Evolutionary conservation across 2,888 invertebrate genomes (phyloP), one percentile per base, ranked within the genome.

Genomic region (Clivina fossor): DNA sequence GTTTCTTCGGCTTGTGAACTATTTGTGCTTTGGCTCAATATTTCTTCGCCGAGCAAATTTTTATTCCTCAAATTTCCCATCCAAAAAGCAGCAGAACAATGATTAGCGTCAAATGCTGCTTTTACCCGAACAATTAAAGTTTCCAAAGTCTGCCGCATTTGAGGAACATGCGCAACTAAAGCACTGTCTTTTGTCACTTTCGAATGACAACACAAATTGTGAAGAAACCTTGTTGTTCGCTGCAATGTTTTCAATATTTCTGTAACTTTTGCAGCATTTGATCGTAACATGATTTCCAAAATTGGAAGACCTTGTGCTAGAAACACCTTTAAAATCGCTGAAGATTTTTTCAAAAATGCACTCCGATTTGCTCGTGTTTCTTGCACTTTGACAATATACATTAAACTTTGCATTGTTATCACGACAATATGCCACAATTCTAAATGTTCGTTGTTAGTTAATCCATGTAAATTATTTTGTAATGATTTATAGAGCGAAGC

Each of bases 41-140:
- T 85, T 62, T 85, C 81, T 69, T 87, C 84, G 0, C 91, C 94
- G 64, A 90, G 83, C 48, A 95, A 77, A 71, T 92, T 85, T 69
- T 86, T 87, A 71, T 94, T 93, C 67, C 87, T 86, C 50, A 95
- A 80, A 74, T 88, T 90, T 0, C 93, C 94, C 81, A 94, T 84
- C 85, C 90, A 90, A 73, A 95, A 93, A 1, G 90, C 93, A 46
- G 84, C 83, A 0, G 85, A 80, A 67, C 91, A 93, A 64, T 89
- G 85, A 71, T 93, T 93, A 1, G 86, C 81, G 0, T 86, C 86
- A 58, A 94, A 75, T 69, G 90, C 84, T 19, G 86, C 91, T 72
- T 94, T 93, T 0, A 95, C 90, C 61, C 88, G 81, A 66, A 87
- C 91, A 37, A 94, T 79, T 48, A 95, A 78, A 32, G 83, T 82